phyloP scores from a whole-genome alignment of 2,113 vertebrate species.

The Arvicanthis niloticus region DNA sequence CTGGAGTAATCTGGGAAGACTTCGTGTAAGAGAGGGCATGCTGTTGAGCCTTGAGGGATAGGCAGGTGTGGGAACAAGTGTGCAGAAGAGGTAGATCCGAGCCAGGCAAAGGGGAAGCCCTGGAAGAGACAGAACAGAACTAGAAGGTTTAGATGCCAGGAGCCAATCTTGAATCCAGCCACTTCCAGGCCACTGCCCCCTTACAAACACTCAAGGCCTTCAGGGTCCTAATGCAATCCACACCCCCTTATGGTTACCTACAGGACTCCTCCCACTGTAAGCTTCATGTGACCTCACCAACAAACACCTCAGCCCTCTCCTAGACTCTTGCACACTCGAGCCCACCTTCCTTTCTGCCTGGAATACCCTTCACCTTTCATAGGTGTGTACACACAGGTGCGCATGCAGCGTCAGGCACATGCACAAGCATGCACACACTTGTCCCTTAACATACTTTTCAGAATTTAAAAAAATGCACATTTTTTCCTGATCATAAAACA shows the following conservation, averaged over 20 bases:
- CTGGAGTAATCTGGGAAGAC: not conserved
- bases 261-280: not conserved
- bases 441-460: not conserved
- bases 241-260: not conserved
- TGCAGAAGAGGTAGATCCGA: not conserved
- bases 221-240: not conserved
- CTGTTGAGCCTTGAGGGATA: not conserved
- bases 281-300: not conserved
- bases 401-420: fast-evolving
- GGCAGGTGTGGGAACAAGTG: not conserved
- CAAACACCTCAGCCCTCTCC: not conserved
- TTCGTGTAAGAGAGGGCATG: not conserved
- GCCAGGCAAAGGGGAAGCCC: not conserved
- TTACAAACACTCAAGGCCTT: not conserved
- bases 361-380: not conserved
- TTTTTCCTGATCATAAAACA: not conserved
- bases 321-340: not conserved
- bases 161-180: not conserved
- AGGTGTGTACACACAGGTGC: not conserved
- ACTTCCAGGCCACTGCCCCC: not conserved
- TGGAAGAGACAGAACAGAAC: not conserved
- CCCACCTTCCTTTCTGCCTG: not conserved
- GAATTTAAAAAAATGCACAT: not conserved
- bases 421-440: no score
- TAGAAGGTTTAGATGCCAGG: not conserved